Evolutionary conservation across 2,888 invertebrate genomes (phyloP).

Genomic region (Nycteola revayana): DNA sequence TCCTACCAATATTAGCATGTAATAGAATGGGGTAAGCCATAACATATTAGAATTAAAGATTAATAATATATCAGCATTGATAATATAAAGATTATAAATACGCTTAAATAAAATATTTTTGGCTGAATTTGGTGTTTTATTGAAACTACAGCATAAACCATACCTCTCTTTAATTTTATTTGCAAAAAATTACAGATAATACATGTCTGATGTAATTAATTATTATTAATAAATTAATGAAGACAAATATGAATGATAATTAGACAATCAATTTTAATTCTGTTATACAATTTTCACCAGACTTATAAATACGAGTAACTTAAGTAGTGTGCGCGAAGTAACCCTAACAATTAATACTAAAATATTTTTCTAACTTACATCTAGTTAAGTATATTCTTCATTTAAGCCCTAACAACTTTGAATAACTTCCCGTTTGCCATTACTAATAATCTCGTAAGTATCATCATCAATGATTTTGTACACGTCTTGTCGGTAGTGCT

Average conservation of each 20-base stretch:
- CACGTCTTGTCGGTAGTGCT: conserved; percentile 84
- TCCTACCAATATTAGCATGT: conserved; percentile 52
- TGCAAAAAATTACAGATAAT: too few relatives aligned
- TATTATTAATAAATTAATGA: too few relatives aligned
- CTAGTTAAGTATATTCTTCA: conserved; percentile 5
- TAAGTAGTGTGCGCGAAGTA: neutral
- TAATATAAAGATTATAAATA: conserved; percentile 81
- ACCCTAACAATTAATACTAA: conserved; percentile 21
- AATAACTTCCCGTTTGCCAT: conserved; percentile 66
- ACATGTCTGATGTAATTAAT: too few relatives aligned
- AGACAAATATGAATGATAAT: too few relatives aligned
- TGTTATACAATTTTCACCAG: too few relatives aligned
- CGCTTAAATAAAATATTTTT: conserved; percentile 83
- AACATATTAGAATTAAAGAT: conserved; percentile 74
- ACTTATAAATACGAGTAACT: too few relatives aligned
- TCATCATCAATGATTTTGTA: conserved; percentile 86
- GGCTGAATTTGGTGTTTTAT: conserved; percentile 71
- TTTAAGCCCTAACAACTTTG: conserved; percentile 63
- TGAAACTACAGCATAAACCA: conserved; percentile 11
- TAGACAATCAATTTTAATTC: too few relatives aligned
- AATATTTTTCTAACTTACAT: conserved; percentile 6
- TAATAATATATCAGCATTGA: conserved; percentile 81
- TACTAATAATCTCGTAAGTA: conserved; percentile 78
- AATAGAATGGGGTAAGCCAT: conserved; percentile 69
- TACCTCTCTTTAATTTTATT: too few relatives aligned